Evolutionary conservation across 2,888 invertebrate species (phyloP), one percentile per base, ranked within the genome.

Genomic region (Parthenolecanium corni): DNA sequence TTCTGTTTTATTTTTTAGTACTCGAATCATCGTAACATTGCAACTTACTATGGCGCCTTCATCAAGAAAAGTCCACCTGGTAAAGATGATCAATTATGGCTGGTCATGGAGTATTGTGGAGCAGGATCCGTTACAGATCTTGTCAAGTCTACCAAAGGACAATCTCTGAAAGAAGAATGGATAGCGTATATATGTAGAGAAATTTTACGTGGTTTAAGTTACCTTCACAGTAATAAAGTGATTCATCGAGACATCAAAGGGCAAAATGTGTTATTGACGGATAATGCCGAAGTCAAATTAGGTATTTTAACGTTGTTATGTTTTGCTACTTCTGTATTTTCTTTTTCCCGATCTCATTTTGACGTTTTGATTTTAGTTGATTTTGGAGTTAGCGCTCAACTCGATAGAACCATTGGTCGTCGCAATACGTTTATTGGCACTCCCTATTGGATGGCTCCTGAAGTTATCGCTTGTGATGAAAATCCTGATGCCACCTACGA

Each of bases 71-170:
- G 93, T 71, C 94, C 94, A 44, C 90, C 94, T 1, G 96, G 97
- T 51, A 97, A 97, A 78, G 97, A 98, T 78, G 98, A 99, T 77
- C 97, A 98, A 74, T 79, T 98, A 65, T 98, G 98, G 98, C 79
- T 97, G 75, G 97, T 99, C 65, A 99, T 98, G 98, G 98, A 98
- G 77, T 99, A 97, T 75, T 98, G 98, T 79, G 98, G 98, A 70
- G 97, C 96, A 74, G 96, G 86, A 66, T 96, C 96, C 64, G 94
- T 98, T 65, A 98, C 98, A 68, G 98, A 99, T 79, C 82, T 99
- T 73, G 97, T 99, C 62, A 99, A 98, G 79, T 95, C 95, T 67
- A 97, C 96, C 67, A 97, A 98, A 78, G 96, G 96, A 61, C 94
- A 93, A 74, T 90, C 90, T 68, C 79, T 98, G 70, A 97, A 96